Conservation (phyloP, 2,113 vertebrate genomes). For the Eublepharis macularius region DNA sequence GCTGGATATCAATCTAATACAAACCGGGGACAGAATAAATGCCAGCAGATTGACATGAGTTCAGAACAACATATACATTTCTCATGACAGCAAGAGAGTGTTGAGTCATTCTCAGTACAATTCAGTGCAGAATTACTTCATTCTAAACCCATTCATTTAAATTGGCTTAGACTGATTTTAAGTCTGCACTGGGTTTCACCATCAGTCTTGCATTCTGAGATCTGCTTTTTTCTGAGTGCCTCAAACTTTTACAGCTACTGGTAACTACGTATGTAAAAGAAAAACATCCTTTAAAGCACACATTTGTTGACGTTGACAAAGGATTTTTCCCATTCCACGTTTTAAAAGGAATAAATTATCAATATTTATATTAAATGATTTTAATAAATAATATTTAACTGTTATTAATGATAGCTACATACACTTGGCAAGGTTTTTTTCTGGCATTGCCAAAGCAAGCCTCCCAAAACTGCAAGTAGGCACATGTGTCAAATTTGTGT, state of each 20-base stretch:
- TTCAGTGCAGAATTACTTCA: too few relatives aligned
- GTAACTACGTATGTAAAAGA: neutral
- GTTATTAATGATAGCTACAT: neutral
- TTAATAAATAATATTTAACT: neutral
- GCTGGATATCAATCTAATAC: neutral
- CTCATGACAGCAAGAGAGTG: neutral
- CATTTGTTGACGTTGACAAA: neutral
- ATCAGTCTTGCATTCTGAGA: neutral
- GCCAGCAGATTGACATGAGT: neutral
- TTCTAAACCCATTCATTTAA: too few relatives aligned
- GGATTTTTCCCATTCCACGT: neutral
- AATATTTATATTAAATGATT: neutral
- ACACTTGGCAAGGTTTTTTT: neutral
- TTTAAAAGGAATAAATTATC: neutral
- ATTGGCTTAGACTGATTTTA: too few relatives aligned
- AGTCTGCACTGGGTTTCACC: too few relatives aligned
- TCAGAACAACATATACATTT: neutral
- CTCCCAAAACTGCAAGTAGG: neutral
- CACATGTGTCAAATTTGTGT: too few relatives aligned
- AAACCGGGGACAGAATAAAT: neutral
- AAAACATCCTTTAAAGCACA: too few relatives aligned
- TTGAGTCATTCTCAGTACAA: neutral
- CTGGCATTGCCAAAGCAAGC: neutral
- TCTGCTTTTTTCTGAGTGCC: neutral
- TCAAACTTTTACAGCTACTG: neutral